Evolutionary conservation across 1,140 invertebrate species (phyloP).

Genomic region (Protaetia brevitarsis): DNA sequence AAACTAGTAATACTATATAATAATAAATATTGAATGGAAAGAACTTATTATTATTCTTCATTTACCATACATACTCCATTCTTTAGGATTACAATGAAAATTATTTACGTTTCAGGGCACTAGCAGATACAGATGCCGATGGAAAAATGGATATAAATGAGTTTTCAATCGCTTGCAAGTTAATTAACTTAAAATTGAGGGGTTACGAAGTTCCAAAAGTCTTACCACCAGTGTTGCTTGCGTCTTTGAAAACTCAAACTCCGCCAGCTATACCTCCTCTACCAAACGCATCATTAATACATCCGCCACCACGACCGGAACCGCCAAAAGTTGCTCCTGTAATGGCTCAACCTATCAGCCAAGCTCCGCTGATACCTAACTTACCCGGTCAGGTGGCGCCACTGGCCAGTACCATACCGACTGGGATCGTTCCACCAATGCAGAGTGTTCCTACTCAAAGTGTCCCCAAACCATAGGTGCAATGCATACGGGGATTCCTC

Average conservation of each 20-base stretch:
- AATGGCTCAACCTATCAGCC: conserved; percentile 24
- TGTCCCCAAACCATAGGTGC: conserved; percentile 2
- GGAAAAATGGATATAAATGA: conserved; percentile 95
- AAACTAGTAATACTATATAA: no score
- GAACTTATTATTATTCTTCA: background rate
- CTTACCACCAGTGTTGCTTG: conserved; percentile 73
- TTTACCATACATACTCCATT: no score
- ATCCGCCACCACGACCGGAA: conserved; percentile 50
- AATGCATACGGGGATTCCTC: no score
- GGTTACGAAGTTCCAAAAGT: conserved; percentile 85
- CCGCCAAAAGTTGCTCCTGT: conserved; percentile 46
- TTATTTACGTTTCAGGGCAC: conserved; percentile 62
- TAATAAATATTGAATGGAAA: background rate
- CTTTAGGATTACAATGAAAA: conserved; percentile 23
- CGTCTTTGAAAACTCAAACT: conserved; percentile 56
- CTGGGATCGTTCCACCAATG: conserved; percentile 46
- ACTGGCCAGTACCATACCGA: conserved; percentile 36
- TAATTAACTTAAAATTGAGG: conserved; percentile 91
- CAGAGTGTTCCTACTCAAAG: conserved; percentile 37
- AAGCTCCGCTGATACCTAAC: conserved; percentile 26
- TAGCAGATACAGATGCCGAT: conserved; percentile 95
- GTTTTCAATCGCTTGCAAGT: conserved; percentile 96
- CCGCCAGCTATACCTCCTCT: conserved; percentile 48
- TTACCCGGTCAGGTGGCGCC: conserved; percentile 28
- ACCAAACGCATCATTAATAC: conserved; percentile 39